phyloP scores from a whole-genome alignment of 1,140 invertebrate genomes.

The Zaprionus taronus region DNA sequence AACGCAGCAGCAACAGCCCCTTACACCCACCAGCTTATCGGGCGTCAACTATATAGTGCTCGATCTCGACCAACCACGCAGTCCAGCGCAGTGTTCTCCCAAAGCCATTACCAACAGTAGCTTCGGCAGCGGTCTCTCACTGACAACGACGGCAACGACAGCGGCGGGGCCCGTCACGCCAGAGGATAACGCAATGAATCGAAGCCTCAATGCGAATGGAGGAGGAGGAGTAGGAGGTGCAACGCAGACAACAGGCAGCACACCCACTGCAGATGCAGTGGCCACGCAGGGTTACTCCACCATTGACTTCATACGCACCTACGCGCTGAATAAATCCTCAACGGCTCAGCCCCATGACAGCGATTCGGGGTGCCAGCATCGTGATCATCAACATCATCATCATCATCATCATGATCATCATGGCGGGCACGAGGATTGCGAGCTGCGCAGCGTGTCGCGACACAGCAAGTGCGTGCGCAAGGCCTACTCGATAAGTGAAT shows the following conservation, averaged over 20 bases:
- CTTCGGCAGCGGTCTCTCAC: slow-evolving; percentile 81
- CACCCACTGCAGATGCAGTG: slow-evolving; percentile 15
- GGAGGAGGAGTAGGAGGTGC: not conserved
- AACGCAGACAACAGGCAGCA: slow-evolving; percentile 32
- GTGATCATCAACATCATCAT: slow-evolving; percentile 86
- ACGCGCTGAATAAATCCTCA: slow-evolving; percentile 90
- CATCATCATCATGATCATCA: slow-evolving; percentile 39
- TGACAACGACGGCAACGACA: slow-evolving; percentile 53
- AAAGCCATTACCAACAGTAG: slow-evolving; percentile 54
- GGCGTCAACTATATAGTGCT: slow-evolving; percentile 80
- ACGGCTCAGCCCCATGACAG: slow-evolving; percentile 76
- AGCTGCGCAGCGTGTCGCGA: slow-evolving; percentile 86
- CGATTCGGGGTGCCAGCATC: slow-evolving; percentile 80
- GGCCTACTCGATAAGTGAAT: slow-evolving; percentile 87
- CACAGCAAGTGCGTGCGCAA: slow-evolving; percentile 85
- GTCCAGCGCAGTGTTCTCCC: slow-evolving; percentile 66
- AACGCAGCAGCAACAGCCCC: slow-evolving; percentile 36
- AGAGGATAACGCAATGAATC: slow-evolving; percentile 41
- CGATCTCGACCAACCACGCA: slow-evolving; percentile 77
- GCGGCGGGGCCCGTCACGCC: slow-evolving; percentile 40
- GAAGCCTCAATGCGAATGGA: slow-evolving; percentile 33
- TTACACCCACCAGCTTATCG: slow-evolving; percentile 50
- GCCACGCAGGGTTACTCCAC: slow-evolving; percentile 90
- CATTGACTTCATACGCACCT: slow-evolving; percentile 97
- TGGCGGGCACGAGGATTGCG: slow-evolving; percentile 86